Evolutionary conservation across 2,113 vertebrate genomes (phyloP), one percentile per base, ranked within the genome.

Genomic region (Phodopus roborovskii): DNA sequence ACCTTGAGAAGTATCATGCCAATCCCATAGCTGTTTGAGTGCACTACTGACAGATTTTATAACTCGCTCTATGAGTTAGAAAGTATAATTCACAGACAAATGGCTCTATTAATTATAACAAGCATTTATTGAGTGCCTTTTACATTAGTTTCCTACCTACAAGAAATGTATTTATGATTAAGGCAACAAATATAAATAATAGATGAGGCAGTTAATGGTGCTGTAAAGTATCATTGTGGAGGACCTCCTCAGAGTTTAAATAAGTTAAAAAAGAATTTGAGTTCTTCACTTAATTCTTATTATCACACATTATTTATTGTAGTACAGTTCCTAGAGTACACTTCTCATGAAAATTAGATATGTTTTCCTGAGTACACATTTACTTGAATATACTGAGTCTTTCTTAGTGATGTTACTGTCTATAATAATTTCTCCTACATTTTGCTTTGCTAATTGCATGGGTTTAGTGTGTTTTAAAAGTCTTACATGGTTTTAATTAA

Each of bases 381-480:
- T 87, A 88, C 62, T 93, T 90, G n/a, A 88, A 3, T 74, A 56
- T 94, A 95, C 22, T 24, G 86, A 90, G 92, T 77, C 5, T 70
- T 96, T 91, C 48, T 87, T 88, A 39, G 50, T 71, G 12, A 11
- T 96, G 3, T 42, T 93, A 88, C 74, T 95, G 95, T 78, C 87
- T 96, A 0, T 90, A 83, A 84, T 88, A 73, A 73, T 82, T 90
- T 96, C 58, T 90, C 19, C 28, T 70, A 79, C 39, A 66, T 79
- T 88, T 68, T 91, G 77, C 96, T 56, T 96, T 93, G 26, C 19
- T 92, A 50, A 89, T 91, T 92, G 26, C 88, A 93, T 78, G 96
- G 75, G 58, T 97, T 98, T 74, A 96, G 28, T 90, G 30, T 97
- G 20, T 91, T 97, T 26, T 90, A 94, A 96, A 86, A 91, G 56